Conservation (phyloP, 2,113 vertebrate genomes). For the Mobula hypostoma region DNA sequence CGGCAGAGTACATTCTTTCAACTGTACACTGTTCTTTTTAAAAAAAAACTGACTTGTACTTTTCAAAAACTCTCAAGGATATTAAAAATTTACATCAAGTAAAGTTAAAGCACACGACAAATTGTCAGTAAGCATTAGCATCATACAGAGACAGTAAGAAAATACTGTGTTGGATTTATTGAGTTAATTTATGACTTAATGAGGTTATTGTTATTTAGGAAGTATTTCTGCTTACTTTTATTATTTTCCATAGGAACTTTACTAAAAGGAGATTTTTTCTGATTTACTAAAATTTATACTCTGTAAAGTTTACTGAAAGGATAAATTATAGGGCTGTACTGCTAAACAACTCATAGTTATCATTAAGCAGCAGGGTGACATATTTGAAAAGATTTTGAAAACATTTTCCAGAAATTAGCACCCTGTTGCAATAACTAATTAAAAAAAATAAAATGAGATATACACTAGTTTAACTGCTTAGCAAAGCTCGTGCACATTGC, state of each 20-base stretch:
- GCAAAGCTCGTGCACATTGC: not conserved
- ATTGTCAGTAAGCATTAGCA: constrained; percentile 33
- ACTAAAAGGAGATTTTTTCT: not conserved
- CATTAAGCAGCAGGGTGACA: not conserved
- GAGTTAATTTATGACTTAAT: constrained; percentile 26
- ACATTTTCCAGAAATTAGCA: not conserved
- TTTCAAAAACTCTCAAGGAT: constrained; percentile 34
- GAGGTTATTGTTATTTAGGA: not conserved
- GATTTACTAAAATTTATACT: not conserved
- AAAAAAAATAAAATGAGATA: not conserved
- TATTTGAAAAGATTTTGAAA: not conserved
- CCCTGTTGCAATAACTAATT: not conserved
- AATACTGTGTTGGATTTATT: constrained; percentile 17
- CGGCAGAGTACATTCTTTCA: not conserved
- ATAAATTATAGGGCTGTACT: not conserved
- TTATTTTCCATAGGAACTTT: not conserved
- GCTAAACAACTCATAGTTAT: not conserved
- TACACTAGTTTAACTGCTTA: not conserved
- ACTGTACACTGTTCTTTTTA: not conserved
- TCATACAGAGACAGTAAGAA: constrained; percentile 1
- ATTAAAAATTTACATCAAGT: constrained; percentile 33
- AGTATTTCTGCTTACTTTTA: constrained; percentile 9
- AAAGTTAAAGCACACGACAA: constrained; percentile 28
- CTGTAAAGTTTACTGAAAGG: not conserved
- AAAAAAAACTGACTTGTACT: not conserved